These are phyloP conservation scores for Echinops telfairi DNA, from an alignment of 2,113 vertebrate species.

Conservation along the genomic window DNA sequence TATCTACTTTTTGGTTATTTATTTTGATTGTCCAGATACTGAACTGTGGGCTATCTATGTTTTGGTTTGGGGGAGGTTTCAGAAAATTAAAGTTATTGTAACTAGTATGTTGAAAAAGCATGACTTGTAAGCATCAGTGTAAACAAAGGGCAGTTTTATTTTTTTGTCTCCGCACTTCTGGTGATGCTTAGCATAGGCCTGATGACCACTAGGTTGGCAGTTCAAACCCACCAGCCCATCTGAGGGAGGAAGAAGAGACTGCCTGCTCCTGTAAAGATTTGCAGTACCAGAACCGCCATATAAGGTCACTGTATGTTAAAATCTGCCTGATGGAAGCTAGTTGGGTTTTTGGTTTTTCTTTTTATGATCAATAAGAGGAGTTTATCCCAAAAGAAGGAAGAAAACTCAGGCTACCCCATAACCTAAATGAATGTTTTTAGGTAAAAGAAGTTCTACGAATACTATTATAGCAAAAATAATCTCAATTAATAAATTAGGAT, in stretches of 20 bases:
- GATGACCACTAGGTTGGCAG: too few species aligned
- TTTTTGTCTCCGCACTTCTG: not conserved
- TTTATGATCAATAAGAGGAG: too few species aligned
- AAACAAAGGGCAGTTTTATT: slow-evolving; percentile 2
- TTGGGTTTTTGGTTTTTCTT: too few species aligned
- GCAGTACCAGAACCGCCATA: too few species aligned
- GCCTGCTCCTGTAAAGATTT: too few species aligned
- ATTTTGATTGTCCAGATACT: slow-evolving; percentile 25
- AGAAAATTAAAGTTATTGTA: slow-evolving; percentile 31
- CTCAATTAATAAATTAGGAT: not conserved
- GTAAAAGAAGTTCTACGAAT: not conserved
- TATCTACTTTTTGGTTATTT: not conserved
- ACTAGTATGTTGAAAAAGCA: not conserved
- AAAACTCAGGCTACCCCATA: not conserved
- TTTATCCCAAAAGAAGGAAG: not conserved
- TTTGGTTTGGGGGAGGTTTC: not conserved
- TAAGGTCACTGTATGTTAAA: too few species aligned
- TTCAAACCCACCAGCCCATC: too few species aligned
- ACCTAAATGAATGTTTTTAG: not conserved
- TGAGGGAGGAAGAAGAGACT: too few species aligned
- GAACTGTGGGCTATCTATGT: not conserved
- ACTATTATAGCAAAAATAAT: not conserved
- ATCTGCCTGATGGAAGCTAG: too few species aligned
- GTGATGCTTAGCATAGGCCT: too few species aligned
- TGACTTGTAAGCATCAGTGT: not conserved